Evolutionary conservation across 1,140 invertebrate species (phyloP).

Genomic region (Drosophila nigromelanica): DNA sequence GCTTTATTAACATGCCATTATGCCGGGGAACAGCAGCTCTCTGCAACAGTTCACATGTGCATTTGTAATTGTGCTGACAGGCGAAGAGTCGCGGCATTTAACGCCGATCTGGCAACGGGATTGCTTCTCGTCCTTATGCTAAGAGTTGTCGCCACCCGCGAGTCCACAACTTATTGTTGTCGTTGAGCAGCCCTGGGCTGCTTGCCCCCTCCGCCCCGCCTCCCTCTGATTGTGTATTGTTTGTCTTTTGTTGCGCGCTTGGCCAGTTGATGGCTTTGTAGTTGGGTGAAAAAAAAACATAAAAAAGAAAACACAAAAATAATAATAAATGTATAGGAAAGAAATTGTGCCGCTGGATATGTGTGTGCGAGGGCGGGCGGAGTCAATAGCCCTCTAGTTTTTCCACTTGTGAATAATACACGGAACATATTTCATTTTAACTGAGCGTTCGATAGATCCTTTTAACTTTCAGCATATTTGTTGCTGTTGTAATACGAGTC

Average conservation of each 20-base stretch:
- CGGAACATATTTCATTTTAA: conserved; percentile 1
- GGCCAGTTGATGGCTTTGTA: conserved; percentile 7
- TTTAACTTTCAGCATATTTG: too few relatives aligned
- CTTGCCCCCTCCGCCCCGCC: background rate
- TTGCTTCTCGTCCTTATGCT: conserved; percentile 4
- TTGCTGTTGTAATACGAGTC: too few relatives aligned
- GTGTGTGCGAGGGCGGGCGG: background rate
- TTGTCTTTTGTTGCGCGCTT: conserved; percentile 25
- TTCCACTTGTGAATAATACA: conserved; percentile 36
- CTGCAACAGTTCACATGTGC: conserved; percentile 44
- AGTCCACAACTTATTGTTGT: conserved; percentile 5
- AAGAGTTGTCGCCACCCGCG: background rate
- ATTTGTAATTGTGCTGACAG: conserved; percentile 72
- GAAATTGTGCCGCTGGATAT: conserved; percentile 29
- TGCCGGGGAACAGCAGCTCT: conserved; percentile 8
- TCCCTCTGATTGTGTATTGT: conserved; percentile 20
- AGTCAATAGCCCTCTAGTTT: conserved; percentile 24
- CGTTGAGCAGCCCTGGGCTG: background rate
- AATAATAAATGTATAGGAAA: conserved; percentile 29
- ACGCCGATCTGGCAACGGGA: conserved; percentile 31
- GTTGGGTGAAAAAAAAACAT: conserved; percentile 2
- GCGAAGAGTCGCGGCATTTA: conserved; percentile 58
- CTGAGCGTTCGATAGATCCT: too few relatives aligned
- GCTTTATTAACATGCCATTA: conserved; percentile 79
- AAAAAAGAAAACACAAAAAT: background rate